These are phyloP conservation scores for Tyrannus savana DNA, from an alignment of 2,113 vertebrate species.

Conservation along the genomic window DNA sequence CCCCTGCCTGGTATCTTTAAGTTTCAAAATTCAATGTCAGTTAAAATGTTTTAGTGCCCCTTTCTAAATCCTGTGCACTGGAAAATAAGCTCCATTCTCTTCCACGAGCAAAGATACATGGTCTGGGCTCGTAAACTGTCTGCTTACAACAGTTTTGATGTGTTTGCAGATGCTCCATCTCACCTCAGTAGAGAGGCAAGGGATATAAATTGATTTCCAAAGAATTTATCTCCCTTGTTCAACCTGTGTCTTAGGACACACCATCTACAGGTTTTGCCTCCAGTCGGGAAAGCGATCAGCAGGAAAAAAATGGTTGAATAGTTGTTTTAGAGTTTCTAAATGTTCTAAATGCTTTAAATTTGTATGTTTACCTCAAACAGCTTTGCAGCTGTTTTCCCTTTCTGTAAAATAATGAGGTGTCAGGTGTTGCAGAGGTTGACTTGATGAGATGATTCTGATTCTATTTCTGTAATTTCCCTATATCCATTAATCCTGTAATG, in stretches of 20 bases:
- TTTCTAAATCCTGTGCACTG: not conserved
- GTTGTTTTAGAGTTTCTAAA: not conserved
- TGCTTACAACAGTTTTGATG: not conserved
- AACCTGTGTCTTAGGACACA: not conserved
- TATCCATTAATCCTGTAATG: constrained; percentile 4
- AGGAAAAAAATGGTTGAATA: not conserved
- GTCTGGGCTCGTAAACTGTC: not conserved
- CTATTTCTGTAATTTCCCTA: not conserved
- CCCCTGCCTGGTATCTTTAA: not conserved
- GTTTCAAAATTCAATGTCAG: constrained; percentile 48
- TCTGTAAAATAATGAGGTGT: constrained; percentile 27
- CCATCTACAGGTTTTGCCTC: not conserved
- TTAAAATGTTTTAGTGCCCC: constrained; percentile 54
- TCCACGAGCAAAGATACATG: not conserved
- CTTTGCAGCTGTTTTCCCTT: constrained; percentile 5
- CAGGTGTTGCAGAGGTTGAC: not conserved
- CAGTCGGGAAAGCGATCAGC: not conserved
- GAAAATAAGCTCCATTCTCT: not conserved
- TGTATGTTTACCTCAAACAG: not conserved
- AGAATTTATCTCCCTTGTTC: not conserved
- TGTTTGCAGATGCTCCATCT: not conserved
- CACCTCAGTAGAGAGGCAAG: not conserved
- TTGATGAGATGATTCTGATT: constrained; percentile 26
- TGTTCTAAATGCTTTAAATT: not conserved
- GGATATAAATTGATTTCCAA: not conserved